Conservation (phyloP, 2,797 vertebrate species). For the Mallotus villosus region DNA sequence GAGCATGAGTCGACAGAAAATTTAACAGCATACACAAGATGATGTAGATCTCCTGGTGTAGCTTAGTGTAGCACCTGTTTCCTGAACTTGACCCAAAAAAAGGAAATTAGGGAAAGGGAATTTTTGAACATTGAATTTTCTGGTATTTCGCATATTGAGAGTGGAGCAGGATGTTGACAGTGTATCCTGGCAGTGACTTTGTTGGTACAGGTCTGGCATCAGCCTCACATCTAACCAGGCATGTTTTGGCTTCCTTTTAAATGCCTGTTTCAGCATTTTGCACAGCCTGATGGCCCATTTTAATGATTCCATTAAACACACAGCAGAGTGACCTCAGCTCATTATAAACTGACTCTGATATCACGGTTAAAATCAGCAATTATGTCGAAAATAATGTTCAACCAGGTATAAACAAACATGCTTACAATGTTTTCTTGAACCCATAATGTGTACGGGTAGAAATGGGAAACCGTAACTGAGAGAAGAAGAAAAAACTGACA, state of each 20-base stretch:
- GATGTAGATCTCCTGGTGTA: too few species aligned
- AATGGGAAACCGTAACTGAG: not conserved
- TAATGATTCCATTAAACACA: not conserved
- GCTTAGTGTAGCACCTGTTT: too few species aligned
- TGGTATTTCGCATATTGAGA: too few species aligned
- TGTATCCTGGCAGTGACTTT: too few species aligned
- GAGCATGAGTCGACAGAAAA: not conserved
- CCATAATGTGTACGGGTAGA: not conserved
- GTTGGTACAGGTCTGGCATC: too few species aligned
- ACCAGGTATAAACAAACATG: not conserved
- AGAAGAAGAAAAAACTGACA: not conserved
- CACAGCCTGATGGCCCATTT: not conserved
- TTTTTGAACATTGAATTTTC: too few species aligned
- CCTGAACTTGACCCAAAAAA: too few species aligned
- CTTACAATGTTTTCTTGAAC: not conserved
- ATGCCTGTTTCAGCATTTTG: conserved; percentile 1
- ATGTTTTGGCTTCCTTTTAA: not conserved
- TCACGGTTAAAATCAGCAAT: conserved; percentile 8
- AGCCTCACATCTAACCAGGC: too few species aligned
- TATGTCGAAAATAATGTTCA: conserved; percentile 2
- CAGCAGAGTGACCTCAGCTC: not conserved
- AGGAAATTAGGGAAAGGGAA: too few species aligned
- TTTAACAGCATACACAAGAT: too few species aligned
- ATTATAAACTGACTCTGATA: conserved; percentile 10
- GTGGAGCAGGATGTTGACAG: too few species aligned